Conservation (phyloP, 2,113 vertebrate species). For the Excalfactoria chinensis region DNA sequence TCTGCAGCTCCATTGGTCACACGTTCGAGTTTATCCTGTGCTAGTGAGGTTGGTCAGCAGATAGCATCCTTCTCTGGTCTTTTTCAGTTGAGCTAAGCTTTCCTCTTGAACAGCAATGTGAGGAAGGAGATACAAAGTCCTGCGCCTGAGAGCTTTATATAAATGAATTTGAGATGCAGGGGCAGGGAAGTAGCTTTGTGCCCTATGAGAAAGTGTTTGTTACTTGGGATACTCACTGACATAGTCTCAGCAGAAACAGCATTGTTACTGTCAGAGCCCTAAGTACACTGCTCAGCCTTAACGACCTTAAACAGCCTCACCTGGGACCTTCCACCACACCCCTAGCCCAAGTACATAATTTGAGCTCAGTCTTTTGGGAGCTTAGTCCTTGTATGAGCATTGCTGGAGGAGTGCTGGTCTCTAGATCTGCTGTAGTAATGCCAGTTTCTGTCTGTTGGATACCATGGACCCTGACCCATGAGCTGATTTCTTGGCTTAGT, state of each 20-base stretch:
- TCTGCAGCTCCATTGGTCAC: accelerated
- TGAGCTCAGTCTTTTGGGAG: background rate
- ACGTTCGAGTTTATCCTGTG: accelerated
- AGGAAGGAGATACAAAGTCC: background rate
- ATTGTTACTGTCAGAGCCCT: background rate
- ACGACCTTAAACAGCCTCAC: background rate
- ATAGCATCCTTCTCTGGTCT: background rate
- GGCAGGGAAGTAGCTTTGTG: background rate
- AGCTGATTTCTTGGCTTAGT: background rate
- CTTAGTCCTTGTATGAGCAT: background rate
- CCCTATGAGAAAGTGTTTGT: background rate
- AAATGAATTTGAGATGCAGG: background rate
- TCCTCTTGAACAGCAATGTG: background rate
- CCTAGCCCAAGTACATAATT: accelerated
- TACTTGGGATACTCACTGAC: background rate
- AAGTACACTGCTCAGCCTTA: background rate
- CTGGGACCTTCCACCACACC: accelerated
- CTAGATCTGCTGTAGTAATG: accelerated
- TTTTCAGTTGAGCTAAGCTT: accelerated
- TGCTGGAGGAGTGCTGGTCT: background rate
- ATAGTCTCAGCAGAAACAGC: background rate
- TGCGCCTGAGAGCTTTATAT: accelerated
- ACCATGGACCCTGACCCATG: accelerated
- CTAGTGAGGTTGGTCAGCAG: background rate
- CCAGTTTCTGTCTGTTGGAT: accelerated